These are phyloP conservation scores for Cheirogaleus major DNA, from an alignment of 2,797 vertebrate genomes.

Conservation along the genomic window DNA sequence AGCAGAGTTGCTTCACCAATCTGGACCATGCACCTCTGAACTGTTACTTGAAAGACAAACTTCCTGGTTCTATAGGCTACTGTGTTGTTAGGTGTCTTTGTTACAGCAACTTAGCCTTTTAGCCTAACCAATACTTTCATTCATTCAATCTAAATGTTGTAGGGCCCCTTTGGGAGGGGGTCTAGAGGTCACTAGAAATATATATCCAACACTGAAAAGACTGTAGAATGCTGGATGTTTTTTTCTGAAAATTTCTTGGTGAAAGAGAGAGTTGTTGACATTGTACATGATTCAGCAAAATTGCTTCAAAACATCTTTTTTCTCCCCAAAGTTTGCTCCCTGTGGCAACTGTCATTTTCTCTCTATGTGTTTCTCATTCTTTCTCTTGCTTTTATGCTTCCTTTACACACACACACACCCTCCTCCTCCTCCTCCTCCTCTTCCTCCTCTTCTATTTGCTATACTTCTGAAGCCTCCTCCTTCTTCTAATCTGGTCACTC, in stretches of 20 bases:
- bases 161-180: background rate
- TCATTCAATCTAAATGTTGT: constrained; percentile 5
- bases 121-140: background rate
- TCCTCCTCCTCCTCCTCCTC: background rate
- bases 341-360: background rate
- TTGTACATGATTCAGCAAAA: background rate
- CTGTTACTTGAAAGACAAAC: constrained; percentile 1
- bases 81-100: background rate
- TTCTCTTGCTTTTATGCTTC: background rate
- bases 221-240: background rate
- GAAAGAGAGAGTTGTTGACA: background rate
- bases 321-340: background rate
- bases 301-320: background rate
- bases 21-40: background rate
- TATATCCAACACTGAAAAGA: constrained; percentile 24
- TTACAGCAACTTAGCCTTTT: constrained; percentile 34
- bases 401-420: background rate
- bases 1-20: background rate
- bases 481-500: background rate
- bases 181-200: background rate
- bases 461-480: background rate
- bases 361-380: background rate
- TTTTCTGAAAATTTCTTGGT: constrained; percentile 23
- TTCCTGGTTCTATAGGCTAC: background rate
- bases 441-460: background rate